Base-by-base conservation (phyloP, 2,888 invertebrate species). In the Epirrhoe alternata region DNA sequence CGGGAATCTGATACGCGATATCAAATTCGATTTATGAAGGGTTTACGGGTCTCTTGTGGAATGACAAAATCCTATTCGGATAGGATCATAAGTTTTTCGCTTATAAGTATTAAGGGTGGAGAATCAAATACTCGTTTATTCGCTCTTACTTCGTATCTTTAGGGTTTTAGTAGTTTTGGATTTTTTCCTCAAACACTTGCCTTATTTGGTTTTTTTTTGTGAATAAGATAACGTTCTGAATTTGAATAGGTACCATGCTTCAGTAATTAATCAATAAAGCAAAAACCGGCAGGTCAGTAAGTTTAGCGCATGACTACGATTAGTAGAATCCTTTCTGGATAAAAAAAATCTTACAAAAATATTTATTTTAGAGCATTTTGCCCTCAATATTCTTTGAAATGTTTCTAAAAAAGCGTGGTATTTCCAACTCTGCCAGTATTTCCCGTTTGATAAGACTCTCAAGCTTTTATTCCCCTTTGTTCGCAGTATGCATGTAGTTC, bases 11-110 rank as follows among this genome's bases (percentile, higher is more conserved):
- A 64, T 63, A 68, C 52, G 51, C 59, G 57, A 64, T 68, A 68
- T 62, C 59, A 55, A 55, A 66, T 68, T 61, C 64, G 60, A 68
- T 68, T 64, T 68, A 64, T 64, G 60, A 68, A 57, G 61, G 67
- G 66, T 54, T 62, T 55, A 66, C n/a, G 50, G 60, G 57, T 54
- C 60, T 61, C 67, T 60, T 54, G 56, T 60, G 60, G 67, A 63
- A 63, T 61, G 54, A 57, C 52, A 61, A 61, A 66, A 66, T 58
- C 57, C 17, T 47, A 58, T 58, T 49, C 35, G 16, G 52, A 53
- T 57, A 30, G 42, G 50, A 61, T 57, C 57, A 49, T 66, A 56
- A 35, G 61, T 61, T 66, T 61, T 54, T 52, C 49, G 31, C 47
- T 61, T 58, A n/a, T 57, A 61, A 55, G 49, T 53, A 51, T 17